phyloP scores from a whole-genome alignment of 2,113 vertebrate species.

The Nothocercus julius region DNA sequence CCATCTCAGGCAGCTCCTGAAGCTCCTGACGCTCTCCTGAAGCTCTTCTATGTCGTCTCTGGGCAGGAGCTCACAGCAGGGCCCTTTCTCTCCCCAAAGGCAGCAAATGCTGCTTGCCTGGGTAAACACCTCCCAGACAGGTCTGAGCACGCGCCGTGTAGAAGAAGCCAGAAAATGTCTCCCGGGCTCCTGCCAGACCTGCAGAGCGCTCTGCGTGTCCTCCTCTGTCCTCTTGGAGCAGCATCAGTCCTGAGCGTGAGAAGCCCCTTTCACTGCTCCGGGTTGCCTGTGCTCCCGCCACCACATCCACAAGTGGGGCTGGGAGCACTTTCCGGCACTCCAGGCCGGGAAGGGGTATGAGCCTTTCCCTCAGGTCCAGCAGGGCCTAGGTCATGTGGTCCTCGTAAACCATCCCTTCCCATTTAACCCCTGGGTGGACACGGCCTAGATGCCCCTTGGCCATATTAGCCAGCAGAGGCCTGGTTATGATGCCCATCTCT shows the following conservation, averaged over 20 bases:
- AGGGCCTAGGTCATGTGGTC: accelerated
- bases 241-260: not conserved
- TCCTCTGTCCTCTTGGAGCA: not conserved
- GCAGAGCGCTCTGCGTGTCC: not conserved
- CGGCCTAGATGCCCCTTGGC: not conserved
- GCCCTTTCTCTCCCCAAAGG: not conserved
- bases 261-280: not conserved
- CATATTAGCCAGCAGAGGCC: not conserved
- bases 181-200: not conserved
- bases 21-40: not conserved
- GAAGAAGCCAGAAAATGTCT: not conserved
- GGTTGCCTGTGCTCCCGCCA: not conserved
- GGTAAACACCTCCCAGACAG: conserved; percentile 1
- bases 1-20: not conserved
- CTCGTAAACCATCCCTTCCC: not conserved
- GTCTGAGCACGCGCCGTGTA: not conserved
- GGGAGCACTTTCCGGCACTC: not conserved
- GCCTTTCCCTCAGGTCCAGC: not conserved
- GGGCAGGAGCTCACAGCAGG: not conserved
- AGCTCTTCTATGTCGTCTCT: not conserved
- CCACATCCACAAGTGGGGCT: not conserved
- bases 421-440: not conserved
- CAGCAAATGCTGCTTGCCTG: not conserved
- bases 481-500: not conserved
- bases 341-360: accelerated